These are phyloP conservation scores for Ardeotis arabs DNA, from an alignment of 2,113 vertebrate species.

Conservation along the genomic window DNA sequence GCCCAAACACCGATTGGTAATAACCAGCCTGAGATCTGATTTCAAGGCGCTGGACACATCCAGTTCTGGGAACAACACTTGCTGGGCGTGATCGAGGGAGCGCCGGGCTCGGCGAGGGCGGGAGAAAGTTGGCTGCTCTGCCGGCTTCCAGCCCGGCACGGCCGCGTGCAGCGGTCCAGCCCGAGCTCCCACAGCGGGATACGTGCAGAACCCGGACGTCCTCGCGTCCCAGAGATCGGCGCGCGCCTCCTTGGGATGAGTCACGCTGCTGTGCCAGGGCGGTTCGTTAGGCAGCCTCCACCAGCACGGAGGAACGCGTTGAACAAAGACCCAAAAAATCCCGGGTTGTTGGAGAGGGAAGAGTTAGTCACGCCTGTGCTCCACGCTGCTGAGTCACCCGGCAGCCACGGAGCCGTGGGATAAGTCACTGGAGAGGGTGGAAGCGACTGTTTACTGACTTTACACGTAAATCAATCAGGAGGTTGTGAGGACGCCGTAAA, in stretches of 20 bases:
- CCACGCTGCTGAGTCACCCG: slow-evolving; percentile 8
- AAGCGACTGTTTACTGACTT: background rate
- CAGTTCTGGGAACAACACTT: background rate
- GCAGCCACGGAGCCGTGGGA: background rate
- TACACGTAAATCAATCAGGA: background rate
- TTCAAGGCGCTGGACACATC: background rate
- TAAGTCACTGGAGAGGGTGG: background rate
- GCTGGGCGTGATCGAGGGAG: background rate
- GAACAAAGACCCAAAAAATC: background rate
- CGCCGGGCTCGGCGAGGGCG: background rate
- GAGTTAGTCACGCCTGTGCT: background rate
- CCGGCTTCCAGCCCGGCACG: background rate
- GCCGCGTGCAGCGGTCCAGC: fast-evolving
- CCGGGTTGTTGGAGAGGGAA: background rate
- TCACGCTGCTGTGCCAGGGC: background rate
- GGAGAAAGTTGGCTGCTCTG: background rate
- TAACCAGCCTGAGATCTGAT: background rate
- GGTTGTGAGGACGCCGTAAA: background rate
- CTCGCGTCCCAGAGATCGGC: fast-evolving
- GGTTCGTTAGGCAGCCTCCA: background rate
- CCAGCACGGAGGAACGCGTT: background rate
- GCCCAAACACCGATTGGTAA: background rate
- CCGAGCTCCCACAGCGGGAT: background rate
- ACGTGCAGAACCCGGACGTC: background rate
- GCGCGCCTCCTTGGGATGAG: background rate